A percentile compares a stretch with the other conserved stretches of the same genome.
These are phyloP conservation scores for Glyphotaelius pellucidus DNA, from an alignment of 2,888 invertebrate species.

Conservation along the genomic window DNA sequence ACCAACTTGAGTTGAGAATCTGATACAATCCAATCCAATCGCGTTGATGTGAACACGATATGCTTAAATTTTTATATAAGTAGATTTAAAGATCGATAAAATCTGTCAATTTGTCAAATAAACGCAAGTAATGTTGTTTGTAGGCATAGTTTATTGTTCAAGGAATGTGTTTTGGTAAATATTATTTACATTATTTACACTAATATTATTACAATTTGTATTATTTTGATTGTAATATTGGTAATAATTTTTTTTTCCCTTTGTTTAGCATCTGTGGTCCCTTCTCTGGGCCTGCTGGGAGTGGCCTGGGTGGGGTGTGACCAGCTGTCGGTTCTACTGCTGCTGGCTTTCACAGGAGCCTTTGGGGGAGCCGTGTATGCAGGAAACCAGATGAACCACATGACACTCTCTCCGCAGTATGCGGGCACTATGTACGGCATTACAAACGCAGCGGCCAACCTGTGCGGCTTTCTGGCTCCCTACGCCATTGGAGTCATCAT, in stretches of 20 bases:
- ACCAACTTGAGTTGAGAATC: not conserved
- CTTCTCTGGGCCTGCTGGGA: conserved; percentile 85
- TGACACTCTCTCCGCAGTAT: conserved; percentile 87
- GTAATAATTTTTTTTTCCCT: not conserved
- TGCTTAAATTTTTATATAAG: too few species aligned
- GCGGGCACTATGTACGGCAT: conserved; percentile 92
- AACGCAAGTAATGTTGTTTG: too few species aligned
- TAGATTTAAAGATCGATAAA: too few species aligned
- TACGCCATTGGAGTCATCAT: conserved; percentile 87
- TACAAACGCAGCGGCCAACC: conserved; percentile 89
- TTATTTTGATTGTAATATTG: too few species aligned
- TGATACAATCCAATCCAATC: too few species aligned
- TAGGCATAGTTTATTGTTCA: too few species aligned
- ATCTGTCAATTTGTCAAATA: too few species aligned
- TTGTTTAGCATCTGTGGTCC: conserved; percentile 80
- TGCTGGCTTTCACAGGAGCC: conserved; percentile 84
- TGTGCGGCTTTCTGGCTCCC: conserved; percentile 90
- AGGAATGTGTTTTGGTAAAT: too few species aligned
- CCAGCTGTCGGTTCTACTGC: conserved; percentile 82
- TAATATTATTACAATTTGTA: too few species aligned
- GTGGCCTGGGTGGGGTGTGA: conserved; percentile 90
- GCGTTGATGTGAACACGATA: not conserved
- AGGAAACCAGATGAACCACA: conserved; percentile 90
- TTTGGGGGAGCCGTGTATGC: conserved; percentile 88
- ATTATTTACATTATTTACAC: too few species aligned